These are phyloP conservation scores for Portunus trituberculatus DNA, from an alignment of 1,140 invertebrate species.

Conservation along the genomic window DNA sequence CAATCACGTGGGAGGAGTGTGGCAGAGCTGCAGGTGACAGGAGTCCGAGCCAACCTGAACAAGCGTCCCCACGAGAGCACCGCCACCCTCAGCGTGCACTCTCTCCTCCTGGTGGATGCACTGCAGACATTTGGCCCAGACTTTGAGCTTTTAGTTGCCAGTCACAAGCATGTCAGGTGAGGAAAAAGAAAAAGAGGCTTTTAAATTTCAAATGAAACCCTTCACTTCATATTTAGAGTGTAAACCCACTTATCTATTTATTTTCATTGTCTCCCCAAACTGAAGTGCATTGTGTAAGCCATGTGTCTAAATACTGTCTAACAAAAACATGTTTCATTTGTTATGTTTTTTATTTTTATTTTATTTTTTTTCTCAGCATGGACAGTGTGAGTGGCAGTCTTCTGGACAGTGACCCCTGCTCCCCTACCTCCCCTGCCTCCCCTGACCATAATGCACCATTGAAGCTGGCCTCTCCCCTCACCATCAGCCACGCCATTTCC, in stretches of 20 bases:
- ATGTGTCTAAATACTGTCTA: not conserved
- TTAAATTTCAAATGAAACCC: too few relatives aligned
- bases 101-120: slow-evolving; percentile 94
- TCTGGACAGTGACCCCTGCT: slow-evolving; percentile 93
- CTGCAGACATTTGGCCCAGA: slow-evolving; percentile 96
- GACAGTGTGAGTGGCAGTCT: slow-evolving; percentile 96
- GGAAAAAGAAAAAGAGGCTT: too few relatives aligned
- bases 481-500: slow-evolving; percentile 83
- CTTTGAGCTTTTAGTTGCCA: slow-evolving; percentile 95
- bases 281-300: too few relatives aligned
- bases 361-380: slow-evolving; percentile 84
- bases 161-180: slow-evolving; percentile 94
- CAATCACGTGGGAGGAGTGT: slow-evolving; percentile 91
- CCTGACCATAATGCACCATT: slow-evolving; percentile 84
- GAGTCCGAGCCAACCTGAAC: slow-evolving; percentile 89
- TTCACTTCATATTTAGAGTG: too few relatives aligned
- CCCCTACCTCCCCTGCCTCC: slow-evolving; percentile 87
- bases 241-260: too few relatives aligned
- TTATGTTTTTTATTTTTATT: slow-evolving; percentile 41
- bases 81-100: slow-evolving; percentile 92
- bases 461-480: slow-evolving; percentile 83
- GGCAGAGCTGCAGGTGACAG: slow-evolving; percentile 89
- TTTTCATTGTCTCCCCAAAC: too few relatives aligned
- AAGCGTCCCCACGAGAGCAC: slow-evolving; percentile 87
- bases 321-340: not conserved